Conservation (phyloP, 2,797 vertebrate species). For the Zenarchopterus dispar region DNA sequence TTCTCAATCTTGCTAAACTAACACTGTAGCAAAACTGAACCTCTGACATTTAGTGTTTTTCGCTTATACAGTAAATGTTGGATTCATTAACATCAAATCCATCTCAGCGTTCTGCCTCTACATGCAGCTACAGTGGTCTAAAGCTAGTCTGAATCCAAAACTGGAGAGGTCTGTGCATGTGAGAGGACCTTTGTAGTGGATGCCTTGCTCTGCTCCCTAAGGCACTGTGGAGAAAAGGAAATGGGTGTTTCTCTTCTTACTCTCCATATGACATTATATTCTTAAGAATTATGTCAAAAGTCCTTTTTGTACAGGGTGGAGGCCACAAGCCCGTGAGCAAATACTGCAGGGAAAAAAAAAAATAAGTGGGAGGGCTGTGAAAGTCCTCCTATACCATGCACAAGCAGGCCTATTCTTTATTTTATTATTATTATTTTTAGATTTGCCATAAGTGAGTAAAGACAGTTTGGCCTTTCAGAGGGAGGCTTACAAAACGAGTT, state of each 20-base stretch:
- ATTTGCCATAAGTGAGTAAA: not conserved
- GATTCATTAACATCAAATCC: not conserved
- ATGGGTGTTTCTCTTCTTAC: slow-evolving; percentile 51
- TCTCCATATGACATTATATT: slow-evolving; percentile 52
- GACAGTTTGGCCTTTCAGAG: slow-evolving; percentile 9
- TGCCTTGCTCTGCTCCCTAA: slow-evolving; percentile 37
- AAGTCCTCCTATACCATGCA: not conserved
- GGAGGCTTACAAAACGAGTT: not conserved
- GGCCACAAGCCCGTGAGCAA: slow-evolving; percentile 39
- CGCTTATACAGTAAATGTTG: not conserved
- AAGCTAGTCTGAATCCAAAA: not conserved
- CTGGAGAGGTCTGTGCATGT: slow-evolving; percentile 1
- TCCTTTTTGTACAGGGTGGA: slow-evolving; percentile 54
- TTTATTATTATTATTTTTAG: too few species aligned
- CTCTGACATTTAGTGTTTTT: not conserved
- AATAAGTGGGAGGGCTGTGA: too few species aligned
- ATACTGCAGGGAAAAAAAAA: slow-evolving; percentile 3
- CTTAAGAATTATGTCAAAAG: slow-evolving; percentile 34
- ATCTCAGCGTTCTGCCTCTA: slow-evolving; percentile 7
- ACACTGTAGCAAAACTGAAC: too few species aligned
- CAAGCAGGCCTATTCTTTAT: not conserved
- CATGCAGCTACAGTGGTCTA: not conserved
- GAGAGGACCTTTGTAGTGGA: slow-evolving; percentile 16
- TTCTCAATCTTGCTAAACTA: too few species aligned
- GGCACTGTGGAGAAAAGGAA: slow-evolving; percentile 25